Base-by-base conservation (phyloP, 2,888 invertebrate genomes). In the Metallyticus violacea region DNA sequence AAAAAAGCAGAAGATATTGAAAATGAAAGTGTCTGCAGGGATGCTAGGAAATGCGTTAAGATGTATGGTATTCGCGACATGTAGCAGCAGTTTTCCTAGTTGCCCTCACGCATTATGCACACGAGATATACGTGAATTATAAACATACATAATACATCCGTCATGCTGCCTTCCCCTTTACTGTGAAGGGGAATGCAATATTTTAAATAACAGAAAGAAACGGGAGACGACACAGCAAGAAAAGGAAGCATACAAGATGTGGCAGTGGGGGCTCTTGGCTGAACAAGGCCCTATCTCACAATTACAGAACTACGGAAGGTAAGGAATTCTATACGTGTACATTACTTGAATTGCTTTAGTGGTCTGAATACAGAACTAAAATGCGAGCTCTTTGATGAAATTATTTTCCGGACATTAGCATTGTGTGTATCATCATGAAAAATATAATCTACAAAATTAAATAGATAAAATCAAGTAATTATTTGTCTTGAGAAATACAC, bases 81-180 rank as follows among this genome's bases (percentile, higher is more conserved):
- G 30, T 62, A 85, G 28, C 85, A 78, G 85, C 79, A 79, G 79
- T 79, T 79, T 26, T 26, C 40, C 79, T 62, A 62, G 40, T 62
- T 62, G 40, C 40, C 40, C 40, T 62, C 40, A 6, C 40, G 40
- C 40, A 62, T 62, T 62, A 79, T 85, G 40, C 78, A 85, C 26
- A 79, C 78, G 40, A 79, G 40, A 62, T 79, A 85, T 40, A 79
- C 85, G 40, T 62, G 30, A 29, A 85, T 79, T 62, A 85, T 79
- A 85, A 27, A 85, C 79, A 85, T 30, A 85, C 85, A 85, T 79
- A 85, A 85, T 77, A 78, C 85, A 85, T 78, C 85, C 77, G 40
- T 79, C 77, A 78, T 7, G 15, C 29, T 62, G 4, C 15, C 40
- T 62, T 62, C 40, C 15, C 40, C 40, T 76, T 26, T 62, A 25